Conservation (phyloP, 2,888 invertebrate genomes). For the Diaphora mendica region DNA sequence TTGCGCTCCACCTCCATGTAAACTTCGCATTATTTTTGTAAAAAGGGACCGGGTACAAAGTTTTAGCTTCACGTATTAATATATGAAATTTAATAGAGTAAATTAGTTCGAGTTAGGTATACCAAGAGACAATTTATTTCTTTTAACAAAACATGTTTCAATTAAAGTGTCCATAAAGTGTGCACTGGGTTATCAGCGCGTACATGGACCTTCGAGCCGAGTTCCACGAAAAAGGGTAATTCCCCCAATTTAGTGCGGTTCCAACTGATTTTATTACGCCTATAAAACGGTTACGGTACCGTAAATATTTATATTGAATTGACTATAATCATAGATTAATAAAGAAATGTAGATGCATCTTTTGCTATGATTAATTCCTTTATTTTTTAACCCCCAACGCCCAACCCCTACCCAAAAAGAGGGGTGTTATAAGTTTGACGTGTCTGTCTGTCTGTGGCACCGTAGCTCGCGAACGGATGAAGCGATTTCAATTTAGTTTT, state of each 20-base stretch:
- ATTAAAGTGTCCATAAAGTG: constrained; percentile 25
- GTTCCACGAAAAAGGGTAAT: constrained; percentile 53
- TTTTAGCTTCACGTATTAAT: too few species aligned
- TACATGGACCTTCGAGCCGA: constrained; percentile 18
- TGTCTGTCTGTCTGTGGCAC: too few species aligned
- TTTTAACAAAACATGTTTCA: constrained; percentile 16
- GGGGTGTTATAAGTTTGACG: too few species aligned
- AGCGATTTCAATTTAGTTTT: too few species aligned
- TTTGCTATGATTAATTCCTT: constrained; percentile 2
- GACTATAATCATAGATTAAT: constrained; percentile 50
- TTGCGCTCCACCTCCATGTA: too few species aligned
- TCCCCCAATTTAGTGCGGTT: constrained; percentile 58
- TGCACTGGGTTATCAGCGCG: constrained; percentile 24
- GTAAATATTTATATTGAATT: constrained; percentile 69
- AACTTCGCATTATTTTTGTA: too few species aligned
- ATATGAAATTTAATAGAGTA: background rate
- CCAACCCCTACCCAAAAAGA: too few species aligned
- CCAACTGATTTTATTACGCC: constrained; percentile 65
- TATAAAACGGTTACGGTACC: constrained; percentile 61
- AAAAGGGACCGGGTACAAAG: too few species aligned
- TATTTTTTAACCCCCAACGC: too few species aligned
- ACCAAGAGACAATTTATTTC: constrained; percentile 19
- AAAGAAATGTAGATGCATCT: constrained; percentile 33
- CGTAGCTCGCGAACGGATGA: too few species aligned
- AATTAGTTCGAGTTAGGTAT: background rate